Evolutionary conservation across 2,113 vertebrate species (phyloP), one percentile per base, ranked within the genome.

Genomic region (Phrynosoma blainvillii): DNA sequence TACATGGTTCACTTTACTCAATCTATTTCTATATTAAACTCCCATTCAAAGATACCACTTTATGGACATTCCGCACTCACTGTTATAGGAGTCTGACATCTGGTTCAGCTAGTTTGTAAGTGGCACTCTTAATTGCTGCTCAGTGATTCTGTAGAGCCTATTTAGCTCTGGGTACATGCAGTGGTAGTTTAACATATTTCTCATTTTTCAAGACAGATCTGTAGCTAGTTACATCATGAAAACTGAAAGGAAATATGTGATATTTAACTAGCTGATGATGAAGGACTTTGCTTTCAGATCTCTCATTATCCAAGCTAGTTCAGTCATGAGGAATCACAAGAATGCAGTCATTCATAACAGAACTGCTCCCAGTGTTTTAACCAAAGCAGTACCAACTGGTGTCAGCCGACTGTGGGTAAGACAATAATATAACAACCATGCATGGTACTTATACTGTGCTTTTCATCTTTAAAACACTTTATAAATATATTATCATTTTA

Each of bases 391-490:
- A 66, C 62, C 40, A 66, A 75, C 56, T 13, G 79, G 42, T 82
- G 30, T 76, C 86, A 82, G 79, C 66, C 42, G 21, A 52, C 21
- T 36, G 20, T 40, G 32, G 65, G 54, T 65, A 82, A 47, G 75
- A 76, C 47, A 82, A 82, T 76, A 65, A 75, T 75, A 27, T 75
- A 62, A 66, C 36, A 54, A 65, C 40, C 76, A 7, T 32, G 27
- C 13, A n/a, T 82, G 52, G 23, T 88, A 73, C 65, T 68, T 68
- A 85, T 66, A 68, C 32, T 25, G 65, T 86, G 59, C 62, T 82
- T 80, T 82, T 83, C 71, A 88, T 83, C 80, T 88, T 77, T 56
- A 88, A 77, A 88, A 73, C 52, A 25, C 42, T 77, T 82, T 54
- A 76, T 75, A 32, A 87, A 87, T 25, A n/a, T 68, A 32, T 76